Base-by-base conservation (phyloP, 2,113 vertebrate species). In the Struthio camelus region DNA sequence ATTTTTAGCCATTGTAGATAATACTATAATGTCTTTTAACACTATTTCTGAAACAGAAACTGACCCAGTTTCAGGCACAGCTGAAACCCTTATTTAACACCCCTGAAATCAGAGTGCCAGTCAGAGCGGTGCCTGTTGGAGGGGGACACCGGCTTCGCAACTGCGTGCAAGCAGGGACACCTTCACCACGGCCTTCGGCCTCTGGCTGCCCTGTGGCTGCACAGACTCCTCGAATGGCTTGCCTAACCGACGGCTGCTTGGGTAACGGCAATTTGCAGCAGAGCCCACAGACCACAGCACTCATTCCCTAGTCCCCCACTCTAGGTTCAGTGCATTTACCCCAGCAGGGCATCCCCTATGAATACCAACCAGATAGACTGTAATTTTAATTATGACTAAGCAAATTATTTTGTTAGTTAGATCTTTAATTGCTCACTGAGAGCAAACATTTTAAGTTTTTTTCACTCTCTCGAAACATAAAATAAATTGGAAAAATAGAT, bases 351-450 rank as follows among this genome's bases (percentile, higher is more conserved):
- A 48, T 32, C 42, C 20, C 42, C 80, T 51, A 38, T 2, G 12
- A 81, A n/a, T n/a, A 79, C 7, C 42, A 82, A 42, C 23, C 53
- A 73, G 42, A 69, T 62, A 80, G 40, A 84, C 1, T 71, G 69
- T 51, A 61, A 70, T 53, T 93, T 96, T 94, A 96, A 96, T 91
- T 86, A 94, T 51, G 80, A 94, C 86, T 79, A 88, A 89, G 40
- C n/a, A 88, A 71, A 90, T 78, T 42, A 76, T 85, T 92, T 85
- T 80, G 44, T 89, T 92, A 93, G 89, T 92, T 85, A 92, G 61
- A 83, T 69, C 48, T 84, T 95, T 75, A 95, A 75, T 69, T 88
- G 64, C 76, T 86, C 42, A 59, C 48, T 84, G 93, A 88, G 94
- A 97, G 85, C 71, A 86, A 75, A 64, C 12, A 1, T 58, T 78